Conservation (phyloP, 2,797 vertebrate genomes). For the Tokudaia tokunoshimensis region DNA sequence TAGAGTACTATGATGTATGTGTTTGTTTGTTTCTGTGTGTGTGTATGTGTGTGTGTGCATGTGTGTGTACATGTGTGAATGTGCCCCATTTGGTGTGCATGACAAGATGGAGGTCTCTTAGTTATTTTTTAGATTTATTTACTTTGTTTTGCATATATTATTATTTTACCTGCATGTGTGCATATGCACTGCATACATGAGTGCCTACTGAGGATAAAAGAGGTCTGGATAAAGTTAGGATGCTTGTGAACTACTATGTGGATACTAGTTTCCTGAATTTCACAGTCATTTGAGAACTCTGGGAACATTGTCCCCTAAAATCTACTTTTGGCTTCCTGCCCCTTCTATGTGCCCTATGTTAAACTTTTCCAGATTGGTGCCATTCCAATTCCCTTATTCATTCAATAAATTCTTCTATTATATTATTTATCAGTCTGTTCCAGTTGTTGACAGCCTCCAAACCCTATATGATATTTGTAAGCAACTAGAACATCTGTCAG, state of each 20-base stretch:
- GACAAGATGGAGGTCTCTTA: not conserved
- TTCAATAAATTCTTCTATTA: not conserved
- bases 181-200: not conserved
- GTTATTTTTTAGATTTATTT: not conserved
- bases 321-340: not conserved
- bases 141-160: not conserved
- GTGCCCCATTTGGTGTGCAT: not conserved
- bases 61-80: not conserved
- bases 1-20: not conserved
- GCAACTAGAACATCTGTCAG: slow-evolving; percentile 76
- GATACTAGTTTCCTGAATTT: not conserved
- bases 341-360: not conserved
- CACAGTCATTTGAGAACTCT: not conserved
- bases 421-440: not conserved
- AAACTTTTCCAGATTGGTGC: not conserved
- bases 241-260: not conserved
- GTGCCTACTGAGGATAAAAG: not conserved
- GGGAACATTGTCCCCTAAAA: not conserved
- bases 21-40: not conserved
- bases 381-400: too few relatives aligned
- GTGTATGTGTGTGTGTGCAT: not conserved
- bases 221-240: not conserved
- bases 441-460: not conserved
- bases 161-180: not conserved
- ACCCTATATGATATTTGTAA: not conserved